A percentile compares a stretch with the other conserved stretches of the same genome.
Evolutionary conservation across 2,797 vertebrate species (phyloP).

Genomic region (Pseudomugil gertrudae): DNA sequence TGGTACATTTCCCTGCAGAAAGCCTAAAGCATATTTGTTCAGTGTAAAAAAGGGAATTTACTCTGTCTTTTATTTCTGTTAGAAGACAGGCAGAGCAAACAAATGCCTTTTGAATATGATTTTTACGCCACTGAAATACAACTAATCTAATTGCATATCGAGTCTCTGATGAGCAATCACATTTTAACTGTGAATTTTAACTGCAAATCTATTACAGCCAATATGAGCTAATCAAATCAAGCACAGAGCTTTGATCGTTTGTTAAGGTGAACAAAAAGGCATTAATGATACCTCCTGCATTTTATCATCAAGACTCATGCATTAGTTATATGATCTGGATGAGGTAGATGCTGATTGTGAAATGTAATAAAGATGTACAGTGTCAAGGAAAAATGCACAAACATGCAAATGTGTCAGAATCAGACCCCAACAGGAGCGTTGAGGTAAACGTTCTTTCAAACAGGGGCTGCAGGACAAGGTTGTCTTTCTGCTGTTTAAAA

Average conservation of each 20-base stretch:
- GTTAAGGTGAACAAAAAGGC: background rate
- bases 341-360: background rate
- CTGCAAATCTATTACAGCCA: background rate
- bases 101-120: background rate
- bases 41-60: too few relatives aligned
- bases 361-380: background rate
- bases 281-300: background rate
- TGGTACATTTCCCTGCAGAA: background rate
- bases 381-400: background rate
- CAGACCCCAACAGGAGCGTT: background rate
- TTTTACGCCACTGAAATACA: background rate
- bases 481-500: constrained; percentile 19
- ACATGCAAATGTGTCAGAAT: background rate
- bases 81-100: background rate
- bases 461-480: background rate
- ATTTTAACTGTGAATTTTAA: background rate
- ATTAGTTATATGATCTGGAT: background rate
- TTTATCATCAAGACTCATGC: background rate
- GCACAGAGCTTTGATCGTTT: background rate
- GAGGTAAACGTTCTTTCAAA: background rate
- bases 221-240: background rate
- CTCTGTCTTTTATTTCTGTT: too few relatives aligned
- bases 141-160: background rate
- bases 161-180: background rate
- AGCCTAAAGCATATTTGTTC: too few relatives aligned